phyloP scores from a whole-genome alignment of 2,797 vertebrate species.

The Pelobates cultripes region DNA sequence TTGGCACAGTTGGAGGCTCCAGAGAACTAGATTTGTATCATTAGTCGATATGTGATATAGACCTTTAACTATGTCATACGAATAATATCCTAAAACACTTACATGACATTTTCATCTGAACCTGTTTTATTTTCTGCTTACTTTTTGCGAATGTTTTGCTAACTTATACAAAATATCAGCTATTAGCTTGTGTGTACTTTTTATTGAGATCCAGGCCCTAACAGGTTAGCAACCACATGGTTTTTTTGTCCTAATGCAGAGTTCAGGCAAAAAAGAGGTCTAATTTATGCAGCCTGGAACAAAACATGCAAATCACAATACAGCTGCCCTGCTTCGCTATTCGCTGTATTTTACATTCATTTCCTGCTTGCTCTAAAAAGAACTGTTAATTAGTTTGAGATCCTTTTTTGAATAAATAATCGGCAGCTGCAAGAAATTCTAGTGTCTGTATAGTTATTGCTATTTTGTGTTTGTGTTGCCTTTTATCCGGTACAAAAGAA shows the following conservation, averaged over 20 bases:
- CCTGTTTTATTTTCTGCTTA: background rate
- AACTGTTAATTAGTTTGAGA: slow-evolving; percentile 43
- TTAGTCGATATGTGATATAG: background rate
- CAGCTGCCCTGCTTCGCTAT: slow-evolving; percentile 42
- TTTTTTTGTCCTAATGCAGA: slow-evolving; percentile 16
- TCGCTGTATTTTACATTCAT: slow-evolving; percentile 36
- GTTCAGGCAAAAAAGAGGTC: background rate
- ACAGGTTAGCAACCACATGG: background rate
- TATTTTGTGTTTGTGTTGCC: background rate
- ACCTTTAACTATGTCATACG: background rate
- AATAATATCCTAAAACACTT: background rate
- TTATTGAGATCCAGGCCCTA: background rate
- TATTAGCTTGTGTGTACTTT: background rate
- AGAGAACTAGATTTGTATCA: too few species aligned
- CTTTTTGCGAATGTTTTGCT: slow-evolving; percentile 8
- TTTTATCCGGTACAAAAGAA: background rate
- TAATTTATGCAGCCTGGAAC: slow-evolving; percentile 26
- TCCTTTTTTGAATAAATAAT: slow-evolving; percentile 43
- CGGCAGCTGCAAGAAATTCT: slow-evolving; percentile 25
- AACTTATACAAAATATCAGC: slow-evolving; percentile 6
- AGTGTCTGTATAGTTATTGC: too few species aligned
- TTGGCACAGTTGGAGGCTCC: too few species aligned
- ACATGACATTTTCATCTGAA: background rate
- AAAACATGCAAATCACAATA: slow-evolving; percentile 34
- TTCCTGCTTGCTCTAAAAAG: slow-evolving; percentile 32